Conservation (phyloP, 2,797 vertebrate genomes). For the Catharus ustulatus region DNA sequence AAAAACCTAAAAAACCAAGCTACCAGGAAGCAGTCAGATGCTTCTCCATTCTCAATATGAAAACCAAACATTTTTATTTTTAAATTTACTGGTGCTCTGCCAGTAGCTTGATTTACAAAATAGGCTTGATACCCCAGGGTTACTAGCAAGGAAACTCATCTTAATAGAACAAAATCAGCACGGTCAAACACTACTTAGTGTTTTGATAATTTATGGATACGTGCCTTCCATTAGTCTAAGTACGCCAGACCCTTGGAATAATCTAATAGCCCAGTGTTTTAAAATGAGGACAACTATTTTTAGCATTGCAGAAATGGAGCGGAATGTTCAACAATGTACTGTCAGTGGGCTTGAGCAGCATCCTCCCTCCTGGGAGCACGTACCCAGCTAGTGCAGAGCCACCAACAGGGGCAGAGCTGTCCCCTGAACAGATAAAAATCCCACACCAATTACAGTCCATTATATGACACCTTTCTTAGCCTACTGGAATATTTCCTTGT, state of each 20-base stretch:
- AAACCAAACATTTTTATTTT: background rate
- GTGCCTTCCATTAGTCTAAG: slow-evolving; percentile 27
- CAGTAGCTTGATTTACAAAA: slow-evolving; percentile 2
- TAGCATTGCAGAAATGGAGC: slow-evolving; percentile 54
- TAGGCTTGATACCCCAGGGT: background rate
- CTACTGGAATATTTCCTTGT: background rate
- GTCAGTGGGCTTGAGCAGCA: background rate
- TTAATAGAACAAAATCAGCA: slow-evolving; percentile 34
- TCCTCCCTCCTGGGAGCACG: background rate
- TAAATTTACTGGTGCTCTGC: background rate
- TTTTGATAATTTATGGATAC: slow-evolving; percentile 58
- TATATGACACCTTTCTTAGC: background rate
- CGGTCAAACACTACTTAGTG: background rate
- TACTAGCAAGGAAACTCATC: slow-evolving; percentile 13
- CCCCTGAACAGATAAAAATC: background rate
- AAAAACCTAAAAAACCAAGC: background rate
- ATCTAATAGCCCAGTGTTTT: slow-evolving; percentile 49
- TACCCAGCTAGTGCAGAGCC: background rate
- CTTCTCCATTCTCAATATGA: background rate
- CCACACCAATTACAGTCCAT: background rate
- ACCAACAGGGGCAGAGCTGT: background rate
- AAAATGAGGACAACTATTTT: slow-evolving; percentile 65
- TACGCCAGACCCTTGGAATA: slow-evolving; percentile 37
- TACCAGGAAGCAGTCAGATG: background rate
- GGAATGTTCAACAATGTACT: slow-evolving; percentile 42